Conservation (phyloP, 2,888 invertebrate genomes). For the Drosophila pullipes region DNA sequence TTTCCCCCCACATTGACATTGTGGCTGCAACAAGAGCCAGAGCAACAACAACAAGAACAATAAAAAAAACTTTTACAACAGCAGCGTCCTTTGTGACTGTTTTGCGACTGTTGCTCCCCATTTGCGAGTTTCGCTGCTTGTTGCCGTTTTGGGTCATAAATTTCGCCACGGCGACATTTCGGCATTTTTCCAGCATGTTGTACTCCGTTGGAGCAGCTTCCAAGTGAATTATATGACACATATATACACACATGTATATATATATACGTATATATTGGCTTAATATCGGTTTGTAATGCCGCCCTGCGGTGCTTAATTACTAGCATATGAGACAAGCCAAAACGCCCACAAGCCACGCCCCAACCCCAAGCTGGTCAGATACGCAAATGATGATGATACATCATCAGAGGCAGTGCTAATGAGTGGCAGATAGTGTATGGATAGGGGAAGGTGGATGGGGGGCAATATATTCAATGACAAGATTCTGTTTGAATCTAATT, state of each 20-base stretch:
- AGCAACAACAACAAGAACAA: constrained; percentile 19
- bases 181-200: constrained; percentile 78
- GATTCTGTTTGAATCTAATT: constrained; percentile 66
- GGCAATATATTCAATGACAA: constrained; percentile 27
- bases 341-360: constrained; percentile 44
- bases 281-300: constrained; percentile 42
- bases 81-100: constrained; percentile 53
- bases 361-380: constrained; percentile 42
- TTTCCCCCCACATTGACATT: constrained; percentile 61
- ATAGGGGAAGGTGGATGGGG: background rate
- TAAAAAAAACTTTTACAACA: constrained; percentile 39
- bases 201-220: constrained; percentile 31
- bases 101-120: constrained; percentile 66
- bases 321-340: constrained; percentile 52
- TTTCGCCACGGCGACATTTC: constrained; percentile 76
- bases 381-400: constrained; percentile 51
- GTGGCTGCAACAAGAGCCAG: constrained; percentile 50
- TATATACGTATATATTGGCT: constrained; percentile 8
- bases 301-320: constrained; percentile 63
- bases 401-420: constrained; percentile 13
- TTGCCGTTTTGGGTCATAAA: constrained; percentile 77
- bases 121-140: constrained; percentile 59
- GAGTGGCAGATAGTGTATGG: constrained; percentile 5
- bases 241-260: background rate
- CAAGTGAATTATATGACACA: constrained; percentile 44